These are phyloP conservation scores for Psettodes erumei DNA, from an alignment of 2,113 vertebrate species.

Conservation along the genomic window DNA sequence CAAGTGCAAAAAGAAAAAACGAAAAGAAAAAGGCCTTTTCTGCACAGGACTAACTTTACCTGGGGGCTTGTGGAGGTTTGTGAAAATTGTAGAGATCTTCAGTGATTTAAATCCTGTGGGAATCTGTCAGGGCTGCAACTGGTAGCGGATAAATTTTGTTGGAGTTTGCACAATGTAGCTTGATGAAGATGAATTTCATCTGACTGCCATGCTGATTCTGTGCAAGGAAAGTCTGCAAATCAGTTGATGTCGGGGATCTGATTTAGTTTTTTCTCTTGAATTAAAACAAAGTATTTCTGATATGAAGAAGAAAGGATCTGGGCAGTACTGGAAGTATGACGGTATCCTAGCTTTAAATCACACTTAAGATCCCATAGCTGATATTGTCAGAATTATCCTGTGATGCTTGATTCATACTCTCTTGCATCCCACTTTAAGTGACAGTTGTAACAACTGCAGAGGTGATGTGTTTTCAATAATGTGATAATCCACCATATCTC, in stretches of 20 bases:
- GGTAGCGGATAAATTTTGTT: not conserved
- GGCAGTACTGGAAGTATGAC: not conserved
- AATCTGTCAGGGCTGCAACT: not conserved
- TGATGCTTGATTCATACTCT: not conserved
- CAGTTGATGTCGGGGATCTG: too few relatives aligned
- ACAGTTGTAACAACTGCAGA: not conserved
- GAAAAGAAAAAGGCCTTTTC: too few relatives aligned
- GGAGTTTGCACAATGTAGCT: not conserved
- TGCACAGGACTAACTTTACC: not conserved
- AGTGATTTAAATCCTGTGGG: constrained; percentile 13
- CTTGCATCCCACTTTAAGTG: not conserved
- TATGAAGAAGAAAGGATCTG: not conserved
- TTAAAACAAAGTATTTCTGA: too few relatives aligned
- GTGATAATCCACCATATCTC: not conserved
- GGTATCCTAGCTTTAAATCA: not conserved
- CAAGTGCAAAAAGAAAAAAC: not conserved
- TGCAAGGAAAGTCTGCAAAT: too few relatives aligned
- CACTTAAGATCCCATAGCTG: not conserved
- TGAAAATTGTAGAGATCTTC: not conserved
- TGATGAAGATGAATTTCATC: not conserved
- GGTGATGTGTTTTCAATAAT: not conserved
- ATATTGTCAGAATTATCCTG: not conserved
- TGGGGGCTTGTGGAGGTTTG: not conserved
- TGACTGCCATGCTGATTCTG: too few relatives aligned
- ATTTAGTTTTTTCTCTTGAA: too few relatives aligned